Evolutionary conservation across 2,113 vertebrate species (phyloP).

Genomic region (Ondatra zibethicus): DNA sequence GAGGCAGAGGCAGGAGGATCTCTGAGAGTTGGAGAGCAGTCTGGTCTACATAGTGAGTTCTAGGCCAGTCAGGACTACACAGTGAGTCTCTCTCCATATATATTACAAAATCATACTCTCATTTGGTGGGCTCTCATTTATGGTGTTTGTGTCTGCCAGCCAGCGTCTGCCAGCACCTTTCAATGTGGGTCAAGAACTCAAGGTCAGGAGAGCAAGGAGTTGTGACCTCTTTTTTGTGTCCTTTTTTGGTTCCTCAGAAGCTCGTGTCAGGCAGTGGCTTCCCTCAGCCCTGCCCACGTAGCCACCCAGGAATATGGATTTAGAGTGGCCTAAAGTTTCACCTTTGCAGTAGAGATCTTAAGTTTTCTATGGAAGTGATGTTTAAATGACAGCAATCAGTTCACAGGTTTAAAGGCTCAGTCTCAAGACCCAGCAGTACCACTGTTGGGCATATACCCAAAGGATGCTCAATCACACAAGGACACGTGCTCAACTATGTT

Average conservation of each 20-base stretch:
- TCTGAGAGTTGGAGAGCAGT: neutral
- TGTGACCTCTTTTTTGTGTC: neutral
- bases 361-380: neutral
- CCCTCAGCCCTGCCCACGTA: neutral
- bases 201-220: neutral
- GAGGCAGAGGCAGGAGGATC: neutral
- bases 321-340: neutral
- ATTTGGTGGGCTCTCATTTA: neutral
- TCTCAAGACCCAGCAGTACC: too few species aligned
- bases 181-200: neutral
- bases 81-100: neutral
- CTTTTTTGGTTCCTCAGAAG: neutral
- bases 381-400: neutral
- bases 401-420: neutral
- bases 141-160: neutral
- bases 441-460: too few species aligned
- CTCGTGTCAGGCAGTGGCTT: neutral
- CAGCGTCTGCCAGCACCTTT: neutral
- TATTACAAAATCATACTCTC: neutral
- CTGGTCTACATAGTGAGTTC: neutral
- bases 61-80: neutral
- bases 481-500: too few species aligned
- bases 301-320: neutral
- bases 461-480: too few species aligned
- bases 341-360: slow-evolving; percentile 17